These are phyloP conservation scores for Diorhabda carinulata DNA, from an alignment of 1,140 invertebrate genomes.

Conservation along the genomic window DNA sequence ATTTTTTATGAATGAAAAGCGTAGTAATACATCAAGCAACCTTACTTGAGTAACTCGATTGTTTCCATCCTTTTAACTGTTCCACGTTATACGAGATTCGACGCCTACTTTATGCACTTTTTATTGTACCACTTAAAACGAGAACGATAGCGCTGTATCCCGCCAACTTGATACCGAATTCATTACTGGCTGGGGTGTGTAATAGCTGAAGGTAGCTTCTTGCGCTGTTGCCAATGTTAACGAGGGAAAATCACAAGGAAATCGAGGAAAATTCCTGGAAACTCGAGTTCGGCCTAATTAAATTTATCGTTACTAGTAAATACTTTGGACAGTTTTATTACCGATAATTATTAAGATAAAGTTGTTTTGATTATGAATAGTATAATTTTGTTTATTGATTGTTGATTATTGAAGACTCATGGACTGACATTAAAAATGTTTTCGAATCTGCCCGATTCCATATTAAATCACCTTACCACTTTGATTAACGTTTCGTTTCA, in stretches of 20 bases:
- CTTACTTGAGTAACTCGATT: conserved; percentile 9
- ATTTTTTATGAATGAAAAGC: conserved; percentile 12
- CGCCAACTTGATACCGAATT: conserved; percentile 13
- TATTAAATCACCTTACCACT: no score
- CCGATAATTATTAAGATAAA: no score
- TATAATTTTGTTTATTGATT: no score
- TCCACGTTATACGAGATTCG: not conserved
- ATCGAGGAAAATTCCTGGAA: not conserved
- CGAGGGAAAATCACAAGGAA: not conserved
- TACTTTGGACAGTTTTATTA: no score
- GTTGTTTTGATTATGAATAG: no score
- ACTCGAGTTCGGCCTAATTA: no score
- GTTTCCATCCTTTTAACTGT: conserved; percentile 5
- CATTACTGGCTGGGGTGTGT: conserved; percentile 18
- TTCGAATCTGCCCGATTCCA: no score
- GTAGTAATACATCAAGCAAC: not conserved
- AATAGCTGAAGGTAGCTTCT: conserved; percentile 14
- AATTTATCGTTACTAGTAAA: no score
- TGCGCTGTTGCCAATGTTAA: conserved; percentile 4
- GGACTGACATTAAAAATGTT: no score
- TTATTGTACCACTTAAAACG: conserved; percentile 8
- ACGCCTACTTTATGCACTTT: conserved; percentile 2
- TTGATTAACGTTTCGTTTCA: no score
- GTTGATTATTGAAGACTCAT: no score
- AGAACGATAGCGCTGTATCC: conserved; percentile 13